These are phyloP conservation scores for Wasmannia auropunctata DNA, from an alignment of 1,140 invertebrate genomes.

Conservation along the genomic window DNA sequence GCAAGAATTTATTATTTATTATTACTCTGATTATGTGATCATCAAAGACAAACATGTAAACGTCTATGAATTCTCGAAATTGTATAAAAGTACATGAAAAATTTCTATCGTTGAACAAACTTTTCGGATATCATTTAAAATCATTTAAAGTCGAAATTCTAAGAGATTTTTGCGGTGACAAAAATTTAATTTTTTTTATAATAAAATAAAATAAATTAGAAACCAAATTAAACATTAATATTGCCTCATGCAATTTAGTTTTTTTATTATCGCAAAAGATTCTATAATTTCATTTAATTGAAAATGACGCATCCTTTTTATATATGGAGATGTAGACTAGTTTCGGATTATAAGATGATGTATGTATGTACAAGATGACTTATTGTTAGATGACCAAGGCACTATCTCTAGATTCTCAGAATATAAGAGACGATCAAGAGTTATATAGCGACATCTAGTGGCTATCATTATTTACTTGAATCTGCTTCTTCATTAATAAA, in stretches of 20 bases:
- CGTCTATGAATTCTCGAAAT: neutral
- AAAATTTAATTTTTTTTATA: too few relatives aligned
- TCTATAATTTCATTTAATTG: too few relatives aligned
- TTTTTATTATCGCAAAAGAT: too few relatives aligned
- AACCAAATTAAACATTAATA: too few relatives aligned
- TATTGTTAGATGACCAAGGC: too few relatives aligned
- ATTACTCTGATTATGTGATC: neutral
- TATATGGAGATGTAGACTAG: neutral
- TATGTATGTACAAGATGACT: neutral
- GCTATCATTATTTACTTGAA: neutral
- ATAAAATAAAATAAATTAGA: neutral
- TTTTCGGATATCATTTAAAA: neutral
- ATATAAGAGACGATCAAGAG: neutral
- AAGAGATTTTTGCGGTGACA: neutral
- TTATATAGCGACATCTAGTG: slow-evolving; percentile 40
- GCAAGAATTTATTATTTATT: neutral
- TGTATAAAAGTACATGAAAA: neutral
- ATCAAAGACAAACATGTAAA: neutral
- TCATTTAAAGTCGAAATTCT: neutral
- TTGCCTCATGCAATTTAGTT: too few relatives aligned
- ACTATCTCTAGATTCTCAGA: too few relatives aligned
- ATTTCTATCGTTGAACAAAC: neutral
- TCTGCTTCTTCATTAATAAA: neutral
- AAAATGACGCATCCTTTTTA: too few relatives aligned
- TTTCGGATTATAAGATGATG: neutral